Conservation (phyloP, 1,140 invertebrate species). For the Thalassaphorura encarpata region DNA sequence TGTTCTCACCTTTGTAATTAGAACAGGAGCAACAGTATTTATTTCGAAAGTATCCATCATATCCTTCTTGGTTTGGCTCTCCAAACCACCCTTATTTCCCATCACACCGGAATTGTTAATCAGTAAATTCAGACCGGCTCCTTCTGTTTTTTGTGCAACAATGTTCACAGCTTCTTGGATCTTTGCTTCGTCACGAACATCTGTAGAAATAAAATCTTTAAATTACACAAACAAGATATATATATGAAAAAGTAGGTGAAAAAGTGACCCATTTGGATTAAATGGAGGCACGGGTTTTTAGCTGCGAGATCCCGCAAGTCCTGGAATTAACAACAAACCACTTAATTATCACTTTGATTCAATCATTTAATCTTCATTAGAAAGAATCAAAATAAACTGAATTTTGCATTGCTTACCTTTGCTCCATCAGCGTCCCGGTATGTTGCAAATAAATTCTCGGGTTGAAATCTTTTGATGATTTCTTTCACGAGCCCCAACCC, state of each 20-base stretch:
- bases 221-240: too few relatives aligned
- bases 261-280: slow-evolving; percentile 25
- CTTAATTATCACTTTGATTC: not conserved
- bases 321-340: slow-evolving; percentile 3
- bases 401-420: not conserved
- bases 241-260: too few relatives aligned
- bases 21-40: slow-evolving; percentile 70
- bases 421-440: slow-evolving; percentile 47
- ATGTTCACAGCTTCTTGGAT: slow-evolving; percentile 48
- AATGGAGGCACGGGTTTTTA: slow-evolving; percentile 7
- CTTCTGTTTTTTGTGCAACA: slow-evolving; percentile 38
- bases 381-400: not conserved
- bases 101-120: slow-evolving; percentile 74
- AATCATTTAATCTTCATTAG: not conserved
- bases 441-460: slow-evolving; percentile 56
- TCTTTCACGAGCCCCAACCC: slow-evolving; percentile 71
- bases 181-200: too few relatives aligned
- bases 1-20: slow-evolving; percentile 63
- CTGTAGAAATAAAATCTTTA: not conserved
- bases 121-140: slow-evolving; percentile 37
- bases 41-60: slow-evolving; percentile 56
- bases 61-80: slow-evolving; percentile 56
- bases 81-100: slow-evolving; percentile 55
- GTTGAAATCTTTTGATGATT: slow-evolving; percentile 36
- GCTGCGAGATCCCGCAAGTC: slow-evolving; percentile 18